A percentile compares a stretch with the other conserved stretches of the same genome.
Evolutionary conservation across 2,113 vertebrate genomes (phyloP).

Genomic region (Rhinolophus sinicus): DNA sequence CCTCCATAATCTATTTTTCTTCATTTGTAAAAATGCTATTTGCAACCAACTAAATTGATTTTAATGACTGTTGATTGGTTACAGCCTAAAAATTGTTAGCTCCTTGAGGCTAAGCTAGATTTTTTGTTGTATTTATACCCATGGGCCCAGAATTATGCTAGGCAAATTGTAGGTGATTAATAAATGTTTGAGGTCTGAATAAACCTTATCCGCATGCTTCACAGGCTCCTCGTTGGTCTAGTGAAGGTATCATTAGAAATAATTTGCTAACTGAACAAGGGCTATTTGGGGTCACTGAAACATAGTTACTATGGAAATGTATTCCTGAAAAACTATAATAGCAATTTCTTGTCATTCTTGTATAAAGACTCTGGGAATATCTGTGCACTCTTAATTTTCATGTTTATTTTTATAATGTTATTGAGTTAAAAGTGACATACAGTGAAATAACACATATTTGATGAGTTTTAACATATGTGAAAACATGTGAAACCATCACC

Average conservation of each 20-base stretch:
- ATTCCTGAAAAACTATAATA: too few relatives aligned
- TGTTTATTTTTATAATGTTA: background rate
- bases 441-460: background rate
- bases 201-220: background rate
- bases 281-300: too few relatives aligned
- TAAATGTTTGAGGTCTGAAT: background rate
- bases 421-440: background rate
- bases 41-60: background rate
- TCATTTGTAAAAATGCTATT: background rate
- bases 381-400: background rate
- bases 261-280: too few relatives aligned
- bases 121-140: background rate
- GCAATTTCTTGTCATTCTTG: too few relatives aligned
- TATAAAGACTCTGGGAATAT: background rate
- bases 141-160: background rate
- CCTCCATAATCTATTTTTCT: background rate
- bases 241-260: background rate
- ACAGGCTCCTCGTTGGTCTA: accelerated
- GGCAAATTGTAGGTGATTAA: background rate
- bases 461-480: background rate
- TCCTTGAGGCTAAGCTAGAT: background rate
- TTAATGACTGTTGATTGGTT: background rate
- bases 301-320: too few relatives aligned
- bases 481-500: background rate
- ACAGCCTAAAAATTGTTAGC: background rate